Evolutionary conservation across 2,797 vertebrate species (phyloP).

Genomic region (Myotis daubentonii): DNA sequence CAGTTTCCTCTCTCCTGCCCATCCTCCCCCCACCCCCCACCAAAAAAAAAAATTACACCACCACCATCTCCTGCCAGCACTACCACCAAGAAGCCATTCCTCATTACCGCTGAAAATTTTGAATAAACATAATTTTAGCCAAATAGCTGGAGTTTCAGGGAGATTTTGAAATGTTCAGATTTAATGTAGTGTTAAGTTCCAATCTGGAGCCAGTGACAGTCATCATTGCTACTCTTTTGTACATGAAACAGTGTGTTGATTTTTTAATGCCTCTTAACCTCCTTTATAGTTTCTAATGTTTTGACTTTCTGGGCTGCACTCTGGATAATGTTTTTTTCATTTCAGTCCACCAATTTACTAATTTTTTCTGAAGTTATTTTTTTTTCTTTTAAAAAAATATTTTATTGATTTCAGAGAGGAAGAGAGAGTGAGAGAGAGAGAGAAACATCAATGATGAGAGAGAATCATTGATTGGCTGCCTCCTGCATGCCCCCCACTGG

Average conservation of each 20-base stretch:
- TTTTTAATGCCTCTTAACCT: background rate
- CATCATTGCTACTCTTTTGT: background rate
- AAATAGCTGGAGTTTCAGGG: background rate
- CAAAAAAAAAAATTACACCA: no score
- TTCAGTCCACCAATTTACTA: background rate
- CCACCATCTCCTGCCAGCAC: no score
- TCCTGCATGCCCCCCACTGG: no score
- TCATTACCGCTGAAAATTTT: background rate
- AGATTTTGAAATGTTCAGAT: background rate
- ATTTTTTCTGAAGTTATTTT: background rate
- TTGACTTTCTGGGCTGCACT: background rate
- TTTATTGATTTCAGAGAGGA: no score
- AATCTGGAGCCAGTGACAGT: background rate
- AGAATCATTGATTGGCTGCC: no score
- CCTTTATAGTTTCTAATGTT: background rate
- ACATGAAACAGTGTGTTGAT: background rate
- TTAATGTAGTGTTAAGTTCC: background rate
- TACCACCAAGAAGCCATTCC: no score
- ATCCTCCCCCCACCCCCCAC: no score
- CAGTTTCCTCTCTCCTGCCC: no score
- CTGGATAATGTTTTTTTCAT: background rate
- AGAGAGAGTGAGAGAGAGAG: no score
- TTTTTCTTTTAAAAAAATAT: no score
- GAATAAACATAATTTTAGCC: background rate
- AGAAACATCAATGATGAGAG: no score